A percentile compares a stretch with the other conserved stretches of the same genome.
These are phyloP conservation scores for Eristalis intricaria DNA, from an alignment of 2,888 invertebrate species.

Conservation along the genomic window DNA sequence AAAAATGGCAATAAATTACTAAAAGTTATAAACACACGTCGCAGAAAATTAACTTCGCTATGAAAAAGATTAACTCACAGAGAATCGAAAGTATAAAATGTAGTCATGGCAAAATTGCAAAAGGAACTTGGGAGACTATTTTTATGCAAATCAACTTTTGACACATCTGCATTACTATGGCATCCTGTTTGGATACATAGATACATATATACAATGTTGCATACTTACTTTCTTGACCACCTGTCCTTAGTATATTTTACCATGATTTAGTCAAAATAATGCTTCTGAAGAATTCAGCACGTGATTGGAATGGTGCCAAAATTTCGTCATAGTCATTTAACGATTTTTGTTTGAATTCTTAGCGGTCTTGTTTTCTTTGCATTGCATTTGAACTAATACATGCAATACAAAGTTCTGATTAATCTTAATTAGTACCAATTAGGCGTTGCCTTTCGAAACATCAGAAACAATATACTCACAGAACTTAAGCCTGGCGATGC, in stretches of 20 bases:
- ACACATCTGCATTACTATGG: not conserved
- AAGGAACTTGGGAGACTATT: not conserved
- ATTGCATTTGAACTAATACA: not conserved
- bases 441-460: not conserved
- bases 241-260: not conserved
- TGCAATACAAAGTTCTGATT: not conserved
- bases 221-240: not conserved
- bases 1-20: too few species aligned
- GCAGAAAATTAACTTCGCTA: too few species aligned
- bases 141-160: not conserved
- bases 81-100: too few species aligned
- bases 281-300: conserved; percentile 5
- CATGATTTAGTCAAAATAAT: not conserved
- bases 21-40: too few species aligned
- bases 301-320: conserved; percentile 34
- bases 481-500: not conserved
- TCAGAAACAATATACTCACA: not conserved
- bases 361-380: not conserved
- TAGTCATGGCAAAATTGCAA: not conserved
- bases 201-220: not conserved
- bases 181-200: not conserved
- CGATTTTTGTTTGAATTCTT: not conserved
- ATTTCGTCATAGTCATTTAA: conserved; percentile 3
- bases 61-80: too few species aligned
- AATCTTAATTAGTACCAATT: not conserved